Conservation (phyloP, 2,888 invertebrate species). For the Didymodactylos carnosus region DNA sequence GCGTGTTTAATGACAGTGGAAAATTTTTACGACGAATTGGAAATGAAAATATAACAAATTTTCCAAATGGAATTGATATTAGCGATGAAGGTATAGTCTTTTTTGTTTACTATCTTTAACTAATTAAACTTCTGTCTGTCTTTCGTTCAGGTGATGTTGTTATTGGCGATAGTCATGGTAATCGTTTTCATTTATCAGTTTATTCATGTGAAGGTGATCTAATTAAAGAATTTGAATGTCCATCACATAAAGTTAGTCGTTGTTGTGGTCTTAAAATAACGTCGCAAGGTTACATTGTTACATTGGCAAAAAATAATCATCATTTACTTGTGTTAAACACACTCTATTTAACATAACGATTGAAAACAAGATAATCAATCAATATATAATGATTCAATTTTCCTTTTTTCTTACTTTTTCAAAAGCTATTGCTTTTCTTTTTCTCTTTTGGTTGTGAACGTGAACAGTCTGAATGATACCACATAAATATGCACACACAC, state of each 20-base stretch:
- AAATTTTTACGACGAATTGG: slow-evolving; percentile 74
- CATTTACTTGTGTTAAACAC: slow-evolving; percentile 57
- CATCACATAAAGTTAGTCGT: slow-evolving; percentile 87
- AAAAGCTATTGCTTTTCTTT: too few species aligned
- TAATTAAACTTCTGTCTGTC: neutral
- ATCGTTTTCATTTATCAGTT: slow-evolving; percentile 87
- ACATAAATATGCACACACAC: too few species aligned
- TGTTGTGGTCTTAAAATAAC: slow-evolving; percentile 93
- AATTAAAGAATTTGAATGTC: slow-evolving; percentile 68
- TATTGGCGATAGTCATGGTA: slow-evolving; percentile 88
- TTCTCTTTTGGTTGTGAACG: too few species aligned
- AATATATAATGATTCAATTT: too few species aligned
- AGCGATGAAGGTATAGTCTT: slow-evolving; percentile 58
- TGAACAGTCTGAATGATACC: too few species aligned
- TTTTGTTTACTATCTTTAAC: neutral
- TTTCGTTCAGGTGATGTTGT: slow-evolving; percentile 55
- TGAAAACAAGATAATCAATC: too few species aligned
- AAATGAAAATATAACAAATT: slow-evolving; percentile 80
- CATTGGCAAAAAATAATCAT: slow-evolving; percentile 93
- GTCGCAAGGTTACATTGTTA: slow-evolving; percentile 68
- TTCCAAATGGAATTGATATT: slow-evolving; percentile 91
- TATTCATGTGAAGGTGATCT: slow-evolving; percentile 61
- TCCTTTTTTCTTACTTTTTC: too few species aligned
- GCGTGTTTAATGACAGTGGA: slow-evolving; percentile 73
- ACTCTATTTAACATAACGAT: slow-evolving; percentile 11